Base-by-base conservation (phyloP, 2,888 invertebrate genomes). In the Phalera bucephala region DNA sequence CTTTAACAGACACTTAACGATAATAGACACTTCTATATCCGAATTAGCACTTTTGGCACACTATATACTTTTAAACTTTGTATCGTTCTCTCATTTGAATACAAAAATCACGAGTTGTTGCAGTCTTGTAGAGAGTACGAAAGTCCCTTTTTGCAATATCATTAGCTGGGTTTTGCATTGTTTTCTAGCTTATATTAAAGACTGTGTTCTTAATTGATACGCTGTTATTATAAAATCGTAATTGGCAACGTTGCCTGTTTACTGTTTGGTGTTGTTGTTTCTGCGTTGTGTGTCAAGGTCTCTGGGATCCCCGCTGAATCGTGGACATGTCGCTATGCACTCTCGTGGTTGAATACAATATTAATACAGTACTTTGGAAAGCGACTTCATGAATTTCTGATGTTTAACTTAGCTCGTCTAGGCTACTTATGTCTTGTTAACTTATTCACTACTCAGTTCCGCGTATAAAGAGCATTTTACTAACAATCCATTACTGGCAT, bases 281-380 rank as follows among this genome's bases (percentile, higher is more conserved):
- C 13, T 13, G 7, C 13, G 26, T 27, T 10, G 14, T 44, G 45
- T 44, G 45, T 43, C 55, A 37, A 45, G 52, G 36, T 34, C 21
- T 26, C 27, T 45, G 45, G 48, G 29, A 42, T 42, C 29, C 22
- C 38, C 38, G 26, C 3, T 33, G 13, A 21, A 9, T 13, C 13
- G 17, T 23, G 13, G 19, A 14, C 14, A 6, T 12, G 15, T 15
- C 17, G 2, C 21, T 8, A 8, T n/a, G n/a, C 8, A 21, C 6
- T 5, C 7, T 26, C 26, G 1, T 13, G 7, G n/a, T 8, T 11
- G 7, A 21, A 21, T 21, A 9, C 8, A 8, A 21, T 21, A 21
- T n/a, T 2, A n/a, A 21, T n/a, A 11, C 23, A 23, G 2, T 4
- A 6, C 23, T 5, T 10, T 8, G 10, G 13, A 11, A 26, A 26